phyloP scores from a whole-genome alignment of 1,140 invertebrate genomes.

The Drosophila gunungcola region DNA sequence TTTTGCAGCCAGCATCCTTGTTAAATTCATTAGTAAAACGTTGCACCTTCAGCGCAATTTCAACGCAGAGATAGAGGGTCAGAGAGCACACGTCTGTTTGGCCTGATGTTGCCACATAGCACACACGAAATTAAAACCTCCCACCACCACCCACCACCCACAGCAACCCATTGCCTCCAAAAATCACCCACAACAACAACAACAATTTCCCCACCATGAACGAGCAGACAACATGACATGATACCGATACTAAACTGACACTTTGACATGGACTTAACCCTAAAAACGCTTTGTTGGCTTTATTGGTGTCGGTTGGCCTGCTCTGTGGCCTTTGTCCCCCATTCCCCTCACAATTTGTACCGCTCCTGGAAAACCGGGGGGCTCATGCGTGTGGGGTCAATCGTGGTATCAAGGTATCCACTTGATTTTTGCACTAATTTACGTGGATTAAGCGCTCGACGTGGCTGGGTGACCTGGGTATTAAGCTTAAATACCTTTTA shows the following conservation, averaged over 20 bases:
- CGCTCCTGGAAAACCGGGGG: constrained; percentile 1
- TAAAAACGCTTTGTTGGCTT: constrained; percentile 84
- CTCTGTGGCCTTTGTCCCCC: constrained; percentile 28
- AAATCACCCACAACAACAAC: constrained; percentile 21
- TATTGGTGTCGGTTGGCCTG: constrained; percentile 79
- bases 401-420: constrained; percentile 61
- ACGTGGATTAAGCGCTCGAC: constrained; percentile 74
- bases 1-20: constrained; percentile 56
- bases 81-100: constrained; percentile 69
- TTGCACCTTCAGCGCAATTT: constrained; percentile 72
- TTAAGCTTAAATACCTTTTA: constrained; percentile 84
- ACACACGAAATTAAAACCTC: constrained; percentile 77
- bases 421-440: constrained; percentile 84
- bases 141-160: constrained; percentile 24
- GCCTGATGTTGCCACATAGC: constrained; percentile 73
- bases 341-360: background rate
- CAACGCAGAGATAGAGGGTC: constrained; percentile 10
- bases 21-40: constrained; percentile 83
- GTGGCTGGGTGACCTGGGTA: constrained; percentile 62
- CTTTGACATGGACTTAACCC: constrained; percentile 85
- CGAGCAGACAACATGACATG: constrained; percentile 80
- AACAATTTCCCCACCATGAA: constrained; percentile 28
- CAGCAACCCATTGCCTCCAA: background rate
- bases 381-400: constrained; percentile 17
- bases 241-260: constrained; percentile 85